Conservation (phyloP, 2,113 vertebrate species). For the Albula glossodonta region DNA sequence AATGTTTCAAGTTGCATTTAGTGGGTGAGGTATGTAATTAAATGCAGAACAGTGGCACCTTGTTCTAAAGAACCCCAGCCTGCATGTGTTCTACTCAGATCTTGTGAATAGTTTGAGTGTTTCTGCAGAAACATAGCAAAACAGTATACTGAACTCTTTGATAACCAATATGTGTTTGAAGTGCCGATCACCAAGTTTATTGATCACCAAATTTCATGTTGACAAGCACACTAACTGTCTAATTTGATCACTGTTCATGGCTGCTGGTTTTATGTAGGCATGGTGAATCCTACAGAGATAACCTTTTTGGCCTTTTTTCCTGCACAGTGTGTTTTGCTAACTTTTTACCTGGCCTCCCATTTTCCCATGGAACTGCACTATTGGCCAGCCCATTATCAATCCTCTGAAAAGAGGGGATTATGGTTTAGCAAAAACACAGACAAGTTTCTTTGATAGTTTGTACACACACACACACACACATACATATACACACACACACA, state of each 20-base stretch:
- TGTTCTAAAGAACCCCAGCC: background rate
- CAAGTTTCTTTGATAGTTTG: background rate
- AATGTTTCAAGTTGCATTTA: background rate
- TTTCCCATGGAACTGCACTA: background rate
- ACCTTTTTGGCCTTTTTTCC: constrained; percentile 19
- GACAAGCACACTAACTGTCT: background rate
- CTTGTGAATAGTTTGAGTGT: background rate
- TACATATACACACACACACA: background rate
- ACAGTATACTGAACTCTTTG: background rate
- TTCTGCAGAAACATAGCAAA: background rate
- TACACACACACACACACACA: background rate
- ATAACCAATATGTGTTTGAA: background rate
- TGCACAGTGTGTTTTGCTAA: constrained; percentile 10
- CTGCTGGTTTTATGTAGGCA: background rate
- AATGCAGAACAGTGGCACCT: background rate
- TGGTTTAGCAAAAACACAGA: background rate
- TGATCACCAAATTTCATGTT: background rate
- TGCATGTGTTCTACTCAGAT: too few species aligned
- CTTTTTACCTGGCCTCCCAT: constrained; percentile 1
- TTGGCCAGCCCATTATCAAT: background rate
- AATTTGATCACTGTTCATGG: background rate
- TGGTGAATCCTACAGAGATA: background rate
- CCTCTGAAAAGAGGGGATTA: background rate
- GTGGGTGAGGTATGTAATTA: background rate
- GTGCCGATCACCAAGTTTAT: background rate